Conservation (phyloP, 2,888 invertebrate species). For the Neria commutata region DNA sequence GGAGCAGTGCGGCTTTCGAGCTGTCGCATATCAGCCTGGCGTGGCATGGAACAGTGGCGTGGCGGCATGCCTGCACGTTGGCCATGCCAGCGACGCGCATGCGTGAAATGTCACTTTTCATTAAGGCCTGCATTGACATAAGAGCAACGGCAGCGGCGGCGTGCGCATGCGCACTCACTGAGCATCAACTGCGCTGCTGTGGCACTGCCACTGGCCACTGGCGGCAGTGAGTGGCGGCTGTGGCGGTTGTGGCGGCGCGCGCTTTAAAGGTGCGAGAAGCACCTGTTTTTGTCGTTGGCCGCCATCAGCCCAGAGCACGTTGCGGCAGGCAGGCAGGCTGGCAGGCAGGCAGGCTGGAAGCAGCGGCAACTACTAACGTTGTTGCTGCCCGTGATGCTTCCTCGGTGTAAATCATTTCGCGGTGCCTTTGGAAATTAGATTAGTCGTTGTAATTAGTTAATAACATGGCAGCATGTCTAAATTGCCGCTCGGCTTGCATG, state of each 20-base stretch:
- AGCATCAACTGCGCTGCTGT: neutral
- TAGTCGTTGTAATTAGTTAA: constrained; percentile 60
- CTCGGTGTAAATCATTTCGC: constrained; percentile 33
- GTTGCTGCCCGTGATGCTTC: constrained; percentile 31
- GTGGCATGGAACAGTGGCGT: constrained; percentile 3
- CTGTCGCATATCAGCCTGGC: neutral
- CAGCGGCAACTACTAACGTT: constrained; percentile 5
- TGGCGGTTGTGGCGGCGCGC: neutral
- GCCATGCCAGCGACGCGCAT: constrained; percentile 34
- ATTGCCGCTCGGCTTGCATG: constrained; percentile 31
- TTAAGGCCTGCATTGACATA: constrained; percentile 42
- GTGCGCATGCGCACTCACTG: constrained; percentile 10
- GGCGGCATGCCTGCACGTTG: constrained; percentile 3
- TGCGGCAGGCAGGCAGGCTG: neutral
- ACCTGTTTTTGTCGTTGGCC: neutral
- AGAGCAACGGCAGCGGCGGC: too few relatives aligned
- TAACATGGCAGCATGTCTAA: constrained; percentile 58
- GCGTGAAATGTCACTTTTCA: constrained; percentile 60
- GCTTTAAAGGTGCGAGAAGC: neutral
- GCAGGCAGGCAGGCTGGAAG: neutral
- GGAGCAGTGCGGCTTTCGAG: neutral
- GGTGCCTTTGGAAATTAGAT: constrained; percentile 48
- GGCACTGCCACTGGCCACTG: neutral
- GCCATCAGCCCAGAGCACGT: neutral
- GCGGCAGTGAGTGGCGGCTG: neutral